Percentiles rank a stretch among this genome's conserved stretches.
Conservation (phyloP, 2,797 vertebrate species). For the Neomorphus geoffroyi region DNA sequence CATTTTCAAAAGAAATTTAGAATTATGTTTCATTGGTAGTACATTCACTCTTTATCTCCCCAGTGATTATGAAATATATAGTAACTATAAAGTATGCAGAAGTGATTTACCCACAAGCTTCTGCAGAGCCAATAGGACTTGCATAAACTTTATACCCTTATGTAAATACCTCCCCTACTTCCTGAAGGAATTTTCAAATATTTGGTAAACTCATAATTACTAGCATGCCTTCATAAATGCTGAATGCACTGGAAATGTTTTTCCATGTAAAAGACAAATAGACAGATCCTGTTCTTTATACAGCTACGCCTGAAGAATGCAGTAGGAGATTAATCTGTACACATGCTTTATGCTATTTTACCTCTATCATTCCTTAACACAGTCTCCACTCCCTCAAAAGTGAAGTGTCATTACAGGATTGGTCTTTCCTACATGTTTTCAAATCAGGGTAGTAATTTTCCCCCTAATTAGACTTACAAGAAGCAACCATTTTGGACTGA, state of each 20-base stretch:
- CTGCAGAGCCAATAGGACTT: neutral
- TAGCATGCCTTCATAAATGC: neutral
- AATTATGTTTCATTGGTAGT: slow-evolving; percentile 8
- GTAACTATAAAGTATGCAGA: neutral
- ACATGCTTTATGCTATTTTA: neutral
- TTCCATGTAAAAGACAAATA: neutral
- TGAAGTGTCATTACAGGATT: neutral
- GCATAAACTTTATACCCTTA: neutral
- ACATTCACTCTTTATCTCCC: slow-evolving; percentile 60
- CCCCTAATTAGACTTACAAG: neutral
- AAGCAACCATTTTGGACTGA: neutral
- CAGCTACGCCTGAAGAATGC: neutral
- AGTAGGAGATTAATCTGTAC: neutral
- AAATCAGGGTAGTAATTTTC: neutral
- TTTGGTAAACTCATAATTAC: neutral
- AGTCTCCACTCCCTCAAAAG: neutral
- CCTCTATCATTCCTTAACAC: neutral
- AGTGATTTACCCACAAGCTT: slow-evolving; percentile 24
- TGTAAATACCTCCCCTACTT: neutral
- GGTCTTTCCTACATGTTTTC: neutral
- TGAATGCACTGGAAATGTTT: neutral
- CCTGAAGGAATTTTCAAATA: neutral
- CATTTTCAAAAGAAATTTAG: slow-evolving; percentile 49
- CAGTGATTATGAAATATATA: neutral
- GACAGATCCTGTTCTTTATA: neutral